Percentiles rank a stretch among this genome's conserved stretches.
Conservation (phyloP, 2,888 invertebrate genomes). For the Eulithis prunata region DNA sequence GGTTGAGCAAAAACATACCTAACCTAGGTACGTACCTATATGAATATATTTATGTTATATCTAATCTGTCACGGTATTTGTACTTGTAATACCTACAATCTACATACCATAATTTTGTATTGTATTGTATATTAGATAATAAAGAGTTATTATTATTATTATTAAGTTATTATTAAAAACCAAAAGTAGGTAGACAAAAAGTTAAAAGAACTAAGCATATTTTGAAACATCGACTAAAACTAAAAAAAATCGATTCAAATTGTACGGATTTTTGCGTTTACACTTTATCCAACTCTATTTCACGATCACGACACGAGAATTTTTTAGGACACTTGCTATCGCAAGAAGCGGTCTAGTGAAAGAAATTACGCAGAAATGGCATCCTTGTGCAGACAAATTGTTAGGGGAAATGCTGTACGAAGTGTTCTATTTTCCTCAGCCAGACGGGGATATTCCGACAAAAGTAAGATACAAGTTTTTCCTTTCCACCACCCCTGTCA, state of each 20-base stretch:
- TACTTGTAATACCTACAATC: no score
- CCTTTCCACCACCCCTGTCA: slow-evolving; percentile 60
- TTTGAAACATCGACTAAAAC: slow-evolving; percentile 9
- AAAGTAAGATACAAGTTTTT: slow-evolving; percentile 83
- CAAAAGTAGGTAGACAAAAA: no score
- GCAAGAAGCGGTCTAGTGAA: slow-evolving; percentile 77
- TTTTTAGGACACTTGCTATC: slow-evolving; percentile 70
- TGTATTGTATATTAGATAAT: no score
- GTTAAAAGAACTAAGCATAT: no score
- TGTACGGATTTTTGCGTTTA: not conserved
- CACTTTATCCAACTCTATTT: slow-evolving; percentile 41
- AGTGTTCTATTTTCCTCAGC: slow-evolving; percentile 86
- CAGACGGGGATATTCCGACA: slow-evolving; percentile 85
- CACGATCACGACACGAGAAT: slow-evolving; percentile 40
- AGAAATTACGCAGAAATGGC: slow-evolving; percentile 86
- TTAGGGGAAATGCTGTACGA: slow-evolving; percentile 86
- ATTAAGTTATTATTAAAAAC: no score
- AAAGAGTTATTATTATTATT: no score
- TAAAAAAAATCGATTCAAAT: slow-evolving; percentile 5
- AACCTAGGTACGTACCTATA: no score
- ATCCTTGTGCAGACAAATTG: slow-evolving; percentile 89
- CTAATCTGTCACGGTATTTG: no score
- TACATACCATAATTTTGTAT: no score
- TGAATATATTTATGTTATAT: no score
- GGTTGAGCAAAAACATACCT: no score